These are phyloP conservation scores for Recurvirostra avosetta DNA, from an alignment of 2,113 vertebrate genomes.

Conservation along the genomic window DNA sequence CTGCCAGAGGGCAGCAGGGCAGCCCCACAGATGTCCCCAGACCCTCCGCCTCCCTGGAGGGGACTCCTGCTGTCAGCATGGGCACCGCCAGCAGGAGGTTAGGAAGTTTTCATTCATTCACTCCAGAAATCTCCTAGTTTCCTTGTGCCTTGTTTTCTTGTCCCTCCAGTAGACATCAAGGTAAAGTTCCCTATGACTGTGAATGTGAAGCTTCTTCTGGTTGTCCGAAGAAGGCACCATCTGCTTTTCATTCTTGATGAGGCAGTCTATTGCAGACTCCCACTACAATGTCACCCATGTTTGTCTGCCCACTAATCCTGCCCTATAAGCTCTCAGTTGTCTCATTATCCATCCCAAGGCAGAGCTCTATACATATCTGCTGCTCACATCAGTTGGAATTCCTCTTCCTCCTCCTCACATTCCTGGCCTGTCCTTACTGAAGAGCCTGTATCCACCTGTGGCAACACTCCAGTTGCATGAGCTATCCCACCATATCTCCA, in stretches of 20 bases:
- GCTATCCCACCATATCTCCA: background rate
- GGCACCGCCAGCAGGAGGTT: background rate
- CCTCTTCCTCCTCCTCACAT: rapidly evolving
- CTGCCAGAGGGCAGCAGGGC: background rate
- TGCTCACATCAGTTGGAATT: background rate
- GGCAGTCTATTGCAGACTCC: background rate
- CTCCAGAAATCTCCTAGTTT: background rate
- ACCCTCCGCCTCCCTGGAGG: rapidly evolving
- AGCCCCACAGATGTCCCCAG: rapidly evolving
- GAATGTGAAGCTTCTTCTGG: background rate
- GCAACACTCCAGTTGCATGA: background rate
- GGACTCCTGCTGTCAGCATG: background rate
- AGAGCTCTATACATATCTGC: background rate
- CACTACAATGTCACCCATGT: background rate
- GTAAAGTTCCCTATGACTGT: background rate
- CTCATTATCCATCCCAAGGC: background rate
- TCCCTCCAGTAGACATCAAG: background rate
- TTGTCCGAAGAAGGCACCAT: background rate
- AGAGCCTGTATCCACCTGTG: background rate
- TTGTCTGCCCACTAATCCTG: background rate
- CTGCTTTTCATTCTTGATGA: background rate
- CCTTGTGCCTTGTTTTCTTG: background rate
- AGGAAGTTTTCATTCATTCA: background rate
- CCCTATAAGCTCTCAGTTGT: background rate
- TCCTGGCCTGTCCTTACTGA: background rate